A percentile compares a stretch with the other conserved stretches of the same genome.
phyloP scores from a whole-genome alignment of 2,888 invertebrate species.

The Myathropa florea region DNA sequence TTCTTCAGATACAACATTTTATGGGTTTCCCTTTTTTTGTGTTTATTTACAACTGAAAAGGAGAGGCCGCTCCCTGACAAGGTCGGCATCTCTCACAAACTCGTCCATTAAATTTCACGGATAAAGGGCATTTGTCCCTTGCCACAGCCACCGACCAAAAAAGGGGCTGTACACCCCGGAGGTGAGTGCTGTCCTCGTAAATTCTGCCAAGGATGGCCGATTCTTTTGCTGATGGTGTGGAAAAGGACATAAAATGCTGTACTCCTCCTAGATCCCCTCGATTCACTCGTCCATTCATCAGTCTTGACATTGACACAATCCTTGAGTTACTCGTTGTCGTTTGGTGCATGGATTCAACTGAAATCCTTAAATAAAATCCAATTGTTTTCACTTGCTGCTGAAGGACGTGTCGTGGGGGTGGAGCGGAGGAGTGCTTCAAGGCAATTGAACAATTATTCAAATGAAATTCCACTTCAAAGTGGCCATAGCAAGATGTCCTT shows the following conservation, averaged over 20 bases:
- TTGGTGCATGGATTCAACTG: neutral
- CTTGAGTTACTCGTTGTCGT: neutral
- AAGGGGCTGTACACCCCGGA: neutral
- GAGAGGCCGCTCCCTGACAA: too few species aligned
- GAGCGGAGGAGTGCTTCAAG: neutral
- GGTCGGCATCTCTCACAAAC: neutral
- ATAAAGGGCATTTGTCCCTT: too few species aligned
- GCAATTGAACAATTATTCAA: slow-evolving; percentile 18
- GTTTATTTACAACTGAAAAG: neutral
- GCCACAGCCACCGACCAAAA: too few species aligned
- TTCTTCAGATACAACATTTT: neutral
- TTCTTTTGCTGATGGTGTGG: neutral
- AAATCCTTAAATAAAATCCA: neutral
- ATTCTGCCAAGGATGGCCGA: neutral
- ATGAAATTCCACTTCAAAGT: slow-evolving; percentile 18
- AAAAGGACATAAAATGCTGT: neutral
- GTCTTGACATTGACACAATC: neutral
- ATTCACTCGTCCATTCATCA: neutral
- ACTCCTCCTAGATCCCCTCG: too few species aligned
- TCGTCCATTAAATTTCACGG: neutral
- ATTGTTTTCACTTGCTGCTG: too few species aligned
- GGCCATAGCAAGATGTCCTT: neutral
- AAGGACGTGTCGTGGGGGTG: too few species aligned
- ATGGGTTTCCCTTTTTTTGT: neutral
- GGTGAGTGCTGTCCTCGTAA: neutral